A percentile compares a stretch with the other conserved stretches of the same genome.
These are phyloP conservation scores for Neogobius melanostomus DNA, from an alignment of 2,113 vertebrate genomes.

Conservation along the genomic window DNA sequence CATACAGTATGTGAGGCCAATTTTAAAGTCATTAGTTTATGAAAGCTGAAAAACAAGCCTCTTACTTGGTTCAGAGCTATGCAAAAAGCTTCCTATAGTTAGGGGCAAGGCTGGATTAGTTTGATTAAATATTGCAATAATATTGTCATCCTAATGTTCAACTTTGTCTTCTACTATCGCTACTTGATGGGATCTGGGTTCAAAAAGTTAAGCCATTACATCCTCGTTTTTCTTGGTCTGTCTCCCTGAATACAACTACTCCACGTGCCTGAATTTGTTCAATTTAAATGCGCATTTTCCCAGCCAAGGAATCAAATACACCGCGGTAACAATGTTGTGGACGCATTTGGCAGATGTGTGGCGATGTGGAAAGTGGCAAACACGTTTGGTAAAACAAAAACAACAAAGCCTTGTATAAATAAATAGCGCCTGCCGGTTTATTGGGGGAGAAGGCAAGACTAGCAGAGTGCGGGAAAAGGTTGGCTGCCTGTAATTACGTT, in stretches of 20 bases:
- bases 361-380: neutral
- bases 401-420: neutral
- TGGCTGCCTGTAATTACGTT: slow-evolving; percentile 10
- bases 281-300: neutral
- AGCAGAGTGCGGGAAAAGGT: neutral
- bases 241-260: neutral
- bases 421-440: neutral
- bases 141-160: too few species aligned
- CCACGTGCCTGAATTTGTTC: neutral
- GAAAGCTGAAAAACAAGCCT: neutral
- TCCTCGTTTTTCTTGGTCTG: neutral
- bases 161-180: too few species aligned
- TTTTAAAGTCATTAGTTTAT: neutral
- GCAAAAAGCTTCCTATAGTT: too few species aligned
- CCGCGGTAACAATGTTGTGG: neutral
- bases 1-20: neutral
- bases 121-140: too few species aligned
- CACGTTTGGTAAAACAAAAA: slow-evolving; percentile 5
- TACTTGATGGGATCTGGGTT: too few species aligned
- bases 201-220: neutral
- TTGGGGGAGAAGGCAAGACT: neutral
- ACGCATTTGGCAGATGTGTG: neutral
- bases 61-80: too few species aligned
- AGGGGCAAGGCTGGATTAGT: too few species aligned
- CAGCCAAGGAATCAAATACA: neutral